A percentile compares a stretch with the other conserved stretches of the same genome.
Conservation (phyloP, 2,797 vertebrate genomes). For the Sandelia bainsii region DNA sequence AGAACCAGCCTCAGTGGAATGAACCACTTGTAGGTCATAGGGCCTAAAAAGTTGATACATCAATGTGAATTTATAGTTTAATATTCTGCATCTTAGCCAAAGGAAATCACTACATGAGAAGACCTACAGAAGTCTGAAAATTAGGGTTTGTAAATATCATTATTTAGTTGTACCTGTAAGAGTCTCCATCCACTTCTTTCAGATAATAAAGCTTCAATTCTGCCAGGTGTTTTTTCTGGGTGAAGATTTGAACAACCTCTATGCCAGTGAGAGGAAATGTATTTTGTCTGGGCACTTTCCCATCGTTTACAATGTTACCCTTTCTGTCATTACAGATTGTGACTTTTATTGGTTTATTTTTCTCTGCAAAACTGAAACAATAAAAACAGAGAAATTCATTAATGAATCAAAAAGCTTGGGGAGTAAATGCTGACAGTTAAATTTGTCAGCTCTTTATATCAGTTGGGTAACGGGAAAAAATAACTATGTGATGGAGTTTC, state of each 20-base stretch:
- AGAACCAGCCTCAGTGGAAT: conserved; percentile 68
- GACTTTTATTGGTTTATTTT: conserved; percentile 27
- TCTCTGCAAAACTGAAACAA: conserved; percentile 46
- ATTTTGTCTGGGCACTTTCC: conserved; percentile 12
- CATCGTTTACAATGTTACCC: conserved; percentile 7
- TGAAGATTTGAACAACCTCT: conserved; percentile 75
- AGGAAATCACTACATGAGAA: not conserved
- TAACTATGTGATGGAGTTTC: not conserved
- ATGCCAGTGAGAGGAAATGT: conserved; percentile 60
- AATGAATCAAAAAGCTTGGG: not conserved
- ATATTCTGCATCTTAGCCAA: not conserved
- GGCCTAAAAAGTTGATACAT: conserved; percentile 75
- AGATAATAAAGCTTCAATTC: conserved; percentile 83
- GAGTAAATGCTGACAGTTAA: not conserved
- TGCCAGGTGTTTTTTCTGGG: conserved; percentile 61
- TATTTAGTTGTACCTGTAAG: conserved; percentile 79
- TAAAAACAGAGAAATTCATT: not conserved
- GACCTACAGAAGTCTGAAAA: not conserved
- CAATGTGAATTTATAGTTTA: not conserved
- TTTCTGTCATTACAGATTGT: conserved; percentile 25
- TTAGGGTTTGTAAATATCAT: not conserved
- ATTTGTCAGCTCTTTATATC: not conserved
- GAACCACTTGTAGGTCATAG: conserved; percentile 84
- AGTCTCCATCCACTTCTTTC: conserved; percentile 74
- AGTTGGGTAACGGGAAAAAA: not conserved